Percentiles rank a stretch among this genome's conserved stretches.
phyloP scores from a whole-genome alignment of 2,888 invertebrate species.

The Vanessa cardui region DNA sequence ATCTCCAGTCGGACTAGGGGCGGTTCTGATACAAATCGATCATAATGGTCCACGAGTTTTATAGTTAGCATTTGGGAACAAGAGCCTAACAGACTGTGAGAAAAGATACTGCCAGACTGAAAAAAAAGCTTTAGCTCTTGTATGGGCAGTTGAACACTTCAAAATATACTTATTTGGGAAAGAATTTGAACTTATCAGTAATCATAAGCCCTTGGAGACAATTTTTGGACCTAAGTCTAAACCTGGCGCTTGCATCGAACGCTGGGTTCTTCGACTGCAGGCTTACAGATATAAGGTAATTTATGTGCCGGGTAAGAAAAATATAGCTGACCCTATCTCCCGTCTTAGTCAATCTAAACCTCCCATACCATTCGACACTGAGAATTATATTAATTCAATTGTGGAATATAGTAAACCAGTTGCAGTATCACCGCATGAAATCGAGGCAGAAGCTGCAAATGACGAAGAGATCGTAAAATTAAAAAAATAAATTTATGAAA shows the following conservation, averaged over 20 bases:
- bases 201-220: constrained; percentile 53
- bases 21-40: constrained; percentile 37
- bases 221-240: constrained; percentile 49
- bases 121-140: constrained; percentile 46
- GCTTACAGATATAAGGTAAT: constrained; percentile 45
- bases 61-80: constrained; percentile 48
- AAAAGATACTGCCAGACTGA: constrained; percentile 46
- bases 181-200: constrained; percentile 46
- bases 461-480: constrained; percentile 33
- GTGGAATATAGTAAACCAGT: constrained; percentile 31
- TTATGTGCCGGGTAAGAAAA: constrained; percentile 46
- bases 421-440: constrained; percentile 31
- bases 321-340: constrained; percentile 48
- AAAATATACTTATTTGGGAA: constrained; percentile 40
- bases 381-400: constrained; percentile 29
- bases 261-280: constrained; percentile 52
- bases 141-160: constrained; percentile 45
- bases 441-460: constrained; percentile 21
- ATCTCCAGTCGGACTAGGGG: constrained; percentile 41
- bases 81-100: constrained; percentile 43
- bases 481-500: constrained; percentile 32
- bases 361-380: neutral
- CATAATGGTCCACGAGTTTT: constrained; percentile 39
- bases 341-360: constrained; percentile 27
- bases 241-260: constrained; percentile 51